phyloP scores from a whole-genome alignment of 1,140 invertebrate genomes.

The Euborellia annulipes region DNA sequence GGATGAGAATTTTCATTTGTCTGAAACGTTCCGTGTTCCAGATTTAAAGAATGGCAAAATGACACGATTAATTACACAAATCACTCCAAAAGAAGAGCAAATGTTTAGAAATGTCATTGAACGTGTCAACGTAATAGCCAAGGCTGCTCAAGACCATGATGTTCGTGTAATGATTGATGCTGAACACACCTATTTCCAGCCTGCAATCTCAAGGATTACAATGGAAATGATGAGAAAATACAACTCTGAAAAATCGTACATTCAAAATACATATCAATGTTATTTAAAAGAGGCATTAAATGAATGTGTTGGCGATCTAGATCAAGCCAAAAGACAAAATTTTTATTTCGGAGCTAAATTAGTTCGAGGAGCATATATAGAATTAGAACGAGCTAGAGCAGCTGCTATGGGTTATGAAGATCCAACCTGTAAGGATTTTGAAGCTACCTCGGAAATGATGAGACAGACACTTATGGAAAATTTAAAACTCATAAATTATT shows the following conservation, averaged over 20 bases:
- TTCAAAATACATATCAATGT: slow-evolving; percentile 99
- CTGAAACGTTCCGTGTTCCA: slow-evolving; percentile 82
- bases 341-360: slow-evolving; percentile 98
- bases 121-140: slow-evolving; percentile 76
- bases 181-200: slow-evolving; percentile 99
- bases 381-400: slow-evolving; percentile 47
- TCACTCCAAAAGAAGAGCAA: slow-evolving; percentile 88
- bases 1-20: slow-evolving; percentile 74
- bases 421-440: too few relatives aligned
- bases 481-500: too few relatives aligned
- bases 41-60: slow-evolving; percentile 70
- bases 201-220: slow-evolving; percentile 90
- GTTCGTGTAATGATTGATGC: slow-evolving; percentile 98
- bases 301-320: slow-evolving; percentile 81
- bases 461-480: too few relatives aligned
- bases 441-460: too few relatives aligned
- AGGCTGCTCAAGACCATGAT: slow-evolving; percentile 76
- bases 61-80: slow-evolving; percentile 75
- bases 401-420: too few relatives aligned
- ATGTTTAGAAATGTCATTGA: slow-evolving; percentile 98
- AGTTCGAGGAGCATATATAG: slow-evolving; percentile 95
- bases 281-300: slow-evolving; percentile 85
- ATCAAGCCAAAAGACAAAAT: slow-evolving; percentile 85
- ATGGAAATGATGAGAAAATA: slow-evolving; percentile 98
- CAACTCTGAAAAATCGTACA: slow-evolving; percentile 74